Evolutionary conservation across 2,888 invertebrate species (phyloP).

Genomic region (Lepas anatifera): DNA sequence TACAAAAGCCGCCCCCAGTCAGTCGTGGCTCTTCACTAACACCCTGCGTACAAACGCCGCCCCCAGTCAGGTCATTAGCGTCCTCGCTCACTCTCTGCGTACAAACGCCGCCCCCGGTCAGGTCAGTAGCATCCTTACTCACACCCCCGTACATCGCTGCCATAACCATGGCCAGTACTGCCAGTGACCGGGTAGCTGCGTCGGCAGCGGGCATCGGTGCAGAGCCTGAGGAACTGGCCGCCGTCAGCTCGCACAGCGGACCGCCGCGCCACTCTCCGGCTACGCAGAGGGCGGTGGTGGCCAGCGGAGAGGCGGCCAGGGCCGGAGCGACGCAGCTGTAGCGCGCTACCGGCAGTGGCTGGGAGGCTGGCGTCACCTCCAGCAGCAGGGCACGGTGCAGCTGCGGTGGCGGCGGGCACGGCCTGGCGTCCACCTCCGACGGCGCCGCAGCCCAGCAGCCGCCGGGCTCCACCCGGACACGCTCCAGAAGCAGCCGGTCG

Average conservation of each 20-base stretch:
- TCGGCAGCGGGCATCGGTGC: too few relatives aligned
- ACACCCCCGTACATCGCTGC: too few relatives aligned
- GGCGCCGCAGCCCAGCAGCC: background rate
- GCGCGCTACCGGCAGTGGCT: background rate
- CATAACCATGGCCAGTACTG: too few relatives aligned
- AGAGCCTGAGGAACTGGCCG: too few relatives aligned
- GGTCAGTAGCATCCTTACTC: too few relatives aligned
- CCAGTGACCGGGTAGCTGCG: too few relatives aligned
- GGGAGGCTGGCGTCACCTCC: background rate
- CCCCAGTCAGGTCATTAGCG: too few relatives aligned
- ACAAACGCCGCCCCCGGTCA: too few relatives aligned
- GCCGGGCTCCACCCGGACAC: background rate
- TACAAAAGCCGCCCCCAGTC: too few relatives aligned
- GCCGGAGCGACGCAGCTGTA: background rate
- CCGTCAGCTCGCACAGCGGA: background rate
- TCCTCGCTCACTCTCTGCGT: too few relatives aligned
- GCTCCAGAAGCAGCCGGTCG: background rate
- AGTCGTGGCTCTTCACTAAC: too few relatives aligned
- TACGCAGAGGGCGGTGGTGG: background rate
- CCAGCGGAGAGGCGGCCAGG: background rate
- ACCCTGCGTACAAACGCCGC: too few relatives aligned
- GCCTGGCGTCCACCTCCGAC: background rate
- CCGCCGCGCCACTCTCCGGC: background rate
- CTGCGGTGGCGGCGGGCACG: background rate
- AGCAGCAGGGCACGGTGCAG: background rate